Evolutionary conservation across 2,113 vertebrate genomes (phyloP), one percentile per base, ranked within the genome.

Genomic region (Myocastor coypus): DNA sequence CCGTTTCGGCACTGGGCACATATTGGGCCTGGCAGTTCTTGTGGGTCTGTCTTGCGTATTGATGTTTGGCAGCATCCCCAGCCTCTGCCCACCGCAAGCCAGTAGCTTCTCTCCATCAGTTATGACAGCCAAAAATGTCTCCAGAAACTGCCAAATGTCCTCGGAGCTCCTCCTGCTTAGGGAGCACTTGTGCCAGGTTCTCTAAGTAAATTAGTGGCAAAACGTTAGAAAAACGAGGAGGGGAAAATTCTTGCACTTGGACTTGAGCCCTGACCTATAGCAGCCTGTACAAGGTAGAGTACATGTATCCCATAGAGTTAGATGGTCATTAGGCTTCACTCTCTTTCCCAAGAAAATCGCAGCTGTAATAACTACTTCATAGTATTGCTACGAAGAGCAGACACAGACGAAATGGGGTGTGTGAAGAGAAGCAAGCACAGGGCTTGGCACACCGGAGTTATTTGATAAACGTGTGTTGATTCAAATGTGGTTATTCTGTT

Each of bases 391-490:
- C 82, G 26, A 92, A 90, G 46, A 85, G n/a, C n/a, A n/a, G n/a
- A n/a, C n/a, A 61, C 32, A 75, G 82, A 68, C 68, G 89, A 95
- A 55, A 55, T 30, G 42, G 64, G 0, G 0, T 87, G 37, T 64
- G n/a, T 42, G 7, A 52, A 12, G 83, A 82, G 40, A 85, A 55
- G 88, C 20, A 83, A 85, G 80, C 28, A 10, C 14, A 37, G 55
- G 22, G 20, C 12, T 87, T 61, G 40, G 91, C 24, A 32, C 19
- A 0, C 20, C 46, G 26, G 42, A n/a, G 30, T 78, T 92, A 17
- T 30, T 93, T 84, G 92, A 2, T 92, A 89, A 69, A 66, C 40
- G 61, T 19, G 28, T 93, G 77, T 91, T 95, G 87, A 84, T 68
- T 92, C 66, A 82, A 63, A 24, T 30, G 78, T n/a, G 46, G 24